phyloP scores from a whole-genome alignment of 2,797 vertebrate species.

The Telmatherina bonti region DNA sequence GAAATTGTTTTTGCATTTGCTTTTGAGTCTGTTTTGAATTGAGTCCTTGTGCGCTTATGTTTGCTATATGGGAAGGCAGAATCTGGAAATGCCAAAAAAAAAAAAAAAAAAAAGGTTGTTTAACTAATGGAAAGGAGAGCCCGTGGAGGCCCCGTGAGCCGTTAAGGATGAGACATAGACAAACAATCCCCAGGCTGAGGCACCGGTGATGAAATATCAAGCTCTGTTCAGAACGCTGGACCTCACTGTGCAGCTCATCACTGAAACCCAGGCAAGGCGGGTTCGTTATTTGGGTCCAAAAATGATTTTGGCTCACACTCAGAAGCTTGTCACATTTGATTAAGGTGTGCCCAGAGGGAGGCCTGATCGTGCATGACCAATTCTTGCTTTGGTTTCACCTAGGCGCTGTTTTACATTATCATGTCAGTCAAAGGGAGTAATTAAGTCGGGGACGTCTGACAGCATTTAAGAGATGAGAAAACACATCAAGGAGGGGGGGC shows the following conservation, averaged over 20 bases:
- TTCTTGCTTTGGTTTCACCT: conserved; percentile 78
- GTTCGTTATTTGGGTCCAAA: conserved; percentile 62
- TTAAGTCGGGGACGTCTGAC: conserved; percentile 65
- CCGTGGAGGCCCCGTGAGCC: conserved; percentile 27
- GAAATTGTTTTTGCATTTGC: conserved; percentile 65
- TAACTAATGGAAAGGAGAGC: conserved; percentile 53
- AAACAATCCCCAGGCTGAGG: conserved; percentile 53
- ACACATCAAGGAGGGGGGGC: conserved; percentile 52
- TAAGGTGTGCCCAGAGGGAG: conserved; percentile 68
- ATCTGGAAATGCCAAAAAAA: conserved; percentile 12
- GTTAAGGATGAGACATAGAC: conserved; percentile 53
- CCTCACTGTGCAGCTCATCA: conserved; percentile 49
- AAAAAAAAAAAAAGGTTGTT: conserved; percentile 42
- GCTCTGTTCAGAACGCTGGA: conserved; percentile 58
- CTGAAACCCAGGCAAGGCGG: conserved; percentile 44
- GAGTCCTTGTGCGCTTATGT: conserved; percentile 54
- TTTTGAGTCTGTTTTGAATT: conserved; percentile 57
- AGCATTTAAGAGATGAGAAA: conserved; percentile 68
- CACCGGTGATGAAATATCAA: conserved; percentile 62
- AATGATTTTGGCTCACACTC: conserved; percentile 71
- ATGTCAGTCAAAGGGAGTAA: conserved; percentile 75
- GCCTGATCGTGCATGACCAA: conserved; percentile 74
- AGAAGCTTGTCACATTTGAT: conserved; percentile 77
- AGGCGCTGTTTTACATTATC: conserved; percentile 78
- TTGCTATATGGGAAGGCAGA: conserved; percentile 34